A percentile compares a stretch with the other conserved stretches of the same genome.
phyloP scores from a whole-genome alignment of 2,888 invertebrate genomes.

The Heterodera filipjevi region DNA sequence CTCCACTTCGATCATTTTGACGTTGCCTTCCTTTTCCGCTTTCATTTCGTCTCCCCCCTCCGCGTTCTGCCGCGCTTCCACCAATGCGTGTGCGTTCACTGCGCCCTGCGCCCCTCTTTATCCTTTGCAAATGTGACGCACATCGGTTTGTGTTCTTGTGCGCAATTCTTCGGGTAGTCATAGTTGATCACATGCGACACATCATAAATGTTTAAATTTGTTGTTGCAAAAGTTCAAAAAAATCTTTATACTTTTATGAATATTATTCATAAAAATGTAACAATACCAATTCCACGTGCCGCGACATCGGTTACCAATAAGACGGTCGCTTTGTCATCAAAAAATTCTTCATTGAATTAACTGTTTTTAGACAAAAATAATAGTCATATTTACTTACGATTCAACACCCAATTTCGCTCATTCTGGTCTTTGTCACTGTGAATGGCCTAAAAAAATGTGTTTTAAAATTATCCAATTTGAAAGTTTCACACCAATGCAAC shows the following conservation, averaged over 20 bases:
- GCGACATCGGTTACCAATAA: constrained; percentile 94
- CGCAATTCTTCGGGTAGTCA: constrained; percentile 94
- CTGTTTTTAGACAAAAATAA: neutral
- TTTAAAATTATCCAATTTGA: no score
- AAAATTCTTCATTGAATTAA: constrained; percentile 72
- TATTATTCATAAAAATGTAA: no score
- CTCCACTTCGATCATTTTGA: no score
- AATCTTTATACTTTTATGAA: neutral
- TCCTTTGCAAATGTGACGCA: no score
- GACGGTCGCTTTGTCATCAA: constrained; percentile 80
- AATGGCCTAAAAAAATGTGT: constrained; percentile 71
- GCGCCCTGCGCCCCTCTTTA: no score
- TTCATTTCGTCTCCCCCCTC: no score
- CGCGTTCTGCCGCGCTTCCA: no score
- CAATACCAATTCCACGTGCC: constrained; percentile 70
- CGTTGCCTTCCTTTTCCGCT: no score
- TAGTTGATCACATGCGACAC: constrained; percentile 96
- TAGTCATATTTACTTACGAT: constrained; percentile 24
- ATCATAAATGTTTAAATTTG: constrained; percentile 83
- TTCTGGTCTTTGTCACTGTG: constrained; percentile 95
- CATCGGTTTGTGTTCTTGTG: no score
- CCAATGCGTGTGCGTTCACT: no score
- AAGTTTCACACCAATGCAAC: neutral
- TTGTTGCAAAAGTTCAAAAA: neutral
- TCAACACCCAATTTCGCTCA: constrained; percentile 72